A percentile compares a stretch with the other conserved stretches of the same genome.
phyloP scores from a whole-genome alignment of 2,797 vertebrate species.

The Brachyrhaphis roseni region DNA sequence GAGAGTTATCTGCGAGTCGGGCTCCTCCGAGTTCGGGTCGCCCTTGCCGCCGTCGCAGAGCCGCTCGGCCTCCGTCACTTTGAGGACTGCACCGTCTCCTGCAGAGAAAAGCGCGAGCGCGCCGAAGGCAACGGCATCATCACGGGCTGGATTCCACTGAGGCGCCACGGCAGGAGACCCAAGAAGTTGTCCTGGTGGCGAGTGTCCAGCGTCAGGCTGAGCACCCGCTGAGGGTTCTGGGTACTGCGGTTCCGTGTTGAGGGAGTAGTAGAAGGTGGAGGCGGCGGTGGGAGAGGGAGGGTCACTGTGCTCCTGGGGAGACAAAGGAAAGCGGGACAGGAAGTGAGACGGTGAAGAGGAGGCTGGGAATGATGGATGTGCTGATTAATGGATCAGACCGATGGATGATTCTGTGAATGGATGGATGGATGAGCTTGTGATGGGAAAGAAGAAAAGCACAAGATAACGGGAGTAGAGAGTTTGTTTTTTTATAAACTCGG shows the following conservation, averaged over 20 bases:
- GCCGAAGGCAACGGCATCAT: constrained; percentile 59
- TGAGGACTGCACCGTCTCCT: constrained; percentile 88
- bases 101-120: constrained; percentile 91
- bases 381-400: background rate
- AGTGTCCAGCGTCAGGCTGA: constrained; percentile 85
- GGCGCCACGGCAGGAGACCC: constrained; percentile 85
- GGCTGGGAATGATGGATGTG: background rate
- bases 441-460: background rate
- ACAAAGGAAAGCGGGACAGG: constrained; percentile 10
- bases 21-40: constrained; percentile 71
- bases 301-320: constrained; percentile 85
- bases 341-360: constrained; percentile 22
- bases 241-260: constrained; percentile 56
- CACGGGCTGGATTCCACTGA: constrained; percentile 78
- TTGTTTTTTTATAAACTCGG: background rate
- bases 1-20: constrained; percentile 84
- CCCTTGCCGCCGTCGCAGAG: constrained; percentile 55
- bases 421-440: background rate
- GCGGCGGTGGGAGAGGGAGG: constrained; percentile 41
- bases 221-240: constrained; percentile 79
- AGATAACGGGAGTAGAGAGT: background rate
- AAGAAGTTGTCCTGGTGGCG: constrained; percentile 86
- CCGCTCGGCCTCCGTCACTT: constrained; percentile 83
- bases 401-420: background rate
- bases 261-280: constrained; percentile 69